Base-by-base conservation (phyloP, 2,113 vertebrate species). In the Gasterosteus nipponicus region DNA sequence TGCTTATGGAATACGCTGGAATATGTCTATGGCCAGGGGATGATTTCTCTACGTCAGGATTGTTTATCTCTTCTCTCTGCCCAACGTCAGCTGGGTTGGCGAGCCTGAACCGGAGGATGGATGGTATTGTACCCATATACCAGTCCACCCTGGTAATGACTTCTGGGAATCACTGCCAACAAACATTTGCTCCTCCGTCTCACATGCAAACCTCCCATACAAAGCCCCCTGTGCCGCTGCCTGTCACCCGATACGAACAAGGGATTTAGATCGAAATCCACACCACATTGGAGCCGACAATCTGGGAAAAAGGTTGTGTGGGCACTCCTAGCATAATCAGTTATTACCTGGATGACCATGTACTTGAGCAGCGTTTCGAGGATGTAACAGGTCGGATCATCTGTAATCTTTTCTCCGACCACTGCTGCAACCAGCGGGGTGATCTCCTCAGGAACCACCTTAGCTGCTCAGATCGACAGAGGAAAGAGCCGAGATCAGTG, bases 381-480 rank as follows among this genome's bases (percentile, higher is more conserved):
- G 76, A 99, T 95, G 91, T 93, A 98, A 93, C 96, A 98, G 22
- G 96, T 99, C 76, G 95, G 96, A 87, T 99, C 98, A 59, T 99
- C 98, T 15, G 95, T 88, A 12, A 93, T 89, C 86, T 98, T 99
- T 89, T 99, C 98, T 72, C 96, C 97, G 8, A 94, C 93, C 26
- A 96, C 75, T 38, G 96, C 95, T 16, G 98, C 97, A 76, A 99
- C 80, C 61, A 99, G 95, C 0, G 98, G 97, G 0, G 94, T 95
- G 84, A 99, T 98, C 91, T 99, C 98, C 86, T 99, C 98, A 31
- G 98, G 96, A 82, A 95, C 94, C 76, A 99, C 94, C 93, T 97
- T 98, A 70, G 95, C 98, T 99, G 85, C 51, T 86, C 75, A 74
- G 53, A 72, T 57, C 65, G n/a, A 51, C 31, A 85, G 11, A 73